These are phyloP conservation scores for Octomys mimax DNA, from an alignment of 2,797 vertebrate species.

Conservation along the genomic window DNA sequence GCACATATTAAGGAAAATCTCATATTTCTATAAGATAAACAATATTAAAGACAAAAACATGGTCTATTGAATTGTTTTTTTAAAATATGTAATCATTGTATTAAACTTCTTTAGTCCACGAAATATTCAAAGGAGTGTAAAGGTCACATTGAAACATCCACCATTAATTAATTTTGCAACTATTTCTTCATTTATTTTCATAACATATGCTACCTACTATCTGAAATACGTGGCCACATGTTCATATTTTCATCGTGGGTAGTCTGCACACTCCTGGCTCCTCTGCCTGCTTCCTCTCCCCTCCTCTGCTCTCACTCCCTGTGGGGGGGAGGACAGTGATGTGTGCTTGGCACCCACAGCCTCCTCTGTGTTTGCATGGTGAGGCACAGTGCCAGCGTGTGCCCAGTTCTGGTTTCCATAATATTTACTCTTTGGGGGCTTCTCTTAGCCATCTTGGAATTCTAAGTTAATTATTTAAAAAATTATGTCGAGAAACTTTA, in stretches of 20 bases:
- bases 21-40: not conserved
- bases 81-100: constrained; percentile 44
- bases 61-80: not conserved
- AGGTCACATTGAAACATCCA: constrained; percentile 49
- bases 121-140: constrained; percentile 68
- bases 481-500: not conserved
- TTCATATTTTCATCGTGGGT: not conserved
- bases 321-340: not conserved
- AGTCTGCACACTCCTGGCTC: not conserved
- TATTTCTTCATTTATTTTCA: not conserved
- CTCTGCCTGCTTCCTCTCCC: not conserved
- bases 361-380: not conserved
- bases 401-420: not conserved
- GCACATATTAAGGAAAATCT: not conserved
- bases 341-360: not conserved
- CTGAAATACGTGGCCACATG: constrained; percentile 8
- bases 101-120: constrained; percentile 53
- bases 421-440: not conserved
- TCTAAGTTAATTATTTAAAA: not conserved
- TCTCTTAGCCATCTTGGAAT: constrained; percentile 24
- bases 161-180: constrained; percentile 60
- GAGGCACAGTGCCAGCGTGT: not conserved
- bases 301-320: not conserved
- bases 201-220: constrained; percentile 2
- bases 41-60: not conserved